Evolutionary conservation across 2,888 invertebrate species (phyloP), one percentile per base, ranked within the genome.

Genomic region (Caenorhabditis afra): DNA sequence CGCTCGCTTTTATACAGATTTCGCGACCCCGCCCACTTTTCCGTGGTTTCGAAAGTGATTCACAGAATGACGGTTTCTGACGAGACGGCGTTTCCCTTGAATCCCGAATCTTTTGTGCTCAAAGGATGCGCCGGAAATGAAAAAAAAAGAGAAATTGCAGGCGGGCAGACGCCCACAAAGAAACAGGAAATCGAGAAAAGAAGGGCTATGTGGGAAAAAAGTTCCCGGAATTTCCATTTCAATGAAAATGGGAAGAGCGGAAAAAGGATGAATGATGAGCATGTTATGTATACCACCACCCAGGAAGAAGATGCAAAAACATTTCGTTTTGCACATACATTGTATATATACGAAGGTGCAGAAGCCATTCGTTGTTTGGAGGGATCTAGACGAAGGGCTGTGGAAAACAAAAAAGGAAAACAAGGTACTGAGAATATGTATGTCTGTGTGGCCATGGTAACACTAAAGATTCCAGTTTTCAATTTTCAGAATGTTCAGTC

Each of bases 51-150:
- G 29, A 29, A 29, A 29, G 29, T 29, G 29, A 29, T 7, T 3
- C 29, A 29, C 2, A 41, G 14, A 41, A 14, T 41, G 41, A 41
- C 41, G 41, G 41, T 41, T 41, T 41, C 41, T 41, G 41, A 41
- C 41, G 41, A n/a, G 29, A 3, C 29, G 29, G 29, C 29, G 37
- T 2, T 12, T 44, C 3, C 8, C n/a, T 41, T 14, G n/a, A 22
- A 14, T n/a, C 10, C 11, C 3, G 23, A 52, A 29, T 14, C 11
- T 18, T 16, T 41, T 52, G 23, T 53, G 41, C 39, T 64, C 39
- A 52, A 64, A 64, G 22, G 64, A 64, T 50, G 64, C 52, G 52
- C 64, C 23, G 50, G 39, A 50, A 64, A 55, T 29, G 29, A 29
- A 18, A 16, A 61, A 29, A 50, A 64, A 55, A 5, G 29, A 29